These are phyloP conservation scores for Clytia hemisphaerica DNA, from an alignment of 30 jellyfish, hydroid and myxozoan genomes.

Conservation along the genomic window DNA sequence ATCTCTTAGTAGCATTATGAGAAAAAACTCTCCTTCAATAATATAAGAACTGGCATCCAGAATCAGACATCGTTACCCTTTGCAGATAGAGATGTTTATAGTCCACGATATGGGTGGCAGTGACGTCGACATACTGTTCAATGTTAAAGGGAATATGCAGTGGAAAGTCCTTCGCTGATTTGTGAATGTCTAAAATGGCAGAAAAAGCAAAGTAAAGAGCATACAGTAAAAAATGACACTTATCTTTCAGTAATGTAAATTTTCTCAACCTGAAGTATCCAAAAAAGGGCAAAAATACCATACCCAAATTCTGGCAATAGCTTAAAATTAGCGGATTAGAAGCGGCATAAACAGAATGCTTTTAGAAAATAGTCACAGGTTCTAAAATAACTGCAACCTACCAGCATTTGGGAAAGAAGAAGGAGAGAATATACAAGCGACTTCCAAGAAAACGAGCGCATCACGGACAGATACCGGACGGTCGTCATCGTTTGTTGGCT, in stretches of 20 bases:
- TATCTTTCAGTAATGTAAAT: too few relatives aligned
- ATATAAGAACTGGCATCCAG: background rate
- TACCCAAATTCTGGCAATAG: too few relatives aligned
- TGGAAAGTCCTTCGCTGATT: slow-evolving; percentile 28
- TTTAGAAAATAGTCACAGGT: background rate
- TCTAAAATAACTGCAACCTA: background rate
- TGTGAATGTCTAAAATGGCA: slow-evolving; percentile 17
- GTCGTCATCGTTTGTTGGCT: slow-evolving; percentile 60
- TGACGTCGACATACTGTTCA: slow-evolving; percentile 39
- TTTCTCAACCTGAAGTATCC: too few relatives aligned
- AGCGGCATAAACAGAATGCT: background rate
- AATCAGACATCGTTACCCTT: slow-evolving; percentile 37
- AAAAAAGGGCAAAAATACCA: too few relatives aligned
- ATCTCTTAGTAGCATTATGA: too few relatives aligned
- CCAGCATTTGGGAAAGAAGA: slow-evolving; percentile 47
- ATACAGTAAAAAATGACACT: background rate
- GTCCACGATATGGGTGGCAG: slow-evolving; percentile 59
- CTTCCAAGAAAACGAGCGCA: slow-evolving; percentile 81
- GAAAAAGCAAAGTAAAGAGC: background rate
- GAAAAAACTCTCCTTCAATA: background rate
- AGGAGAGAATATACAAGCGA: slow-evolving; percentile 60
- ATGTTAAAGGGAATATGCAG: slow-evolving; percentile 27
- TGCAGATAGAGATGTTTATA: slow-evolving; percentile 58
- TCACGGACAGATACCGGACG: slow-evolving; percentile 87
- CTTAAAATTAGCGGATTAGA: background rate